Evolutionary conservation across 2,113 vertebrate species (phyloP), one percentile per base, ranked within the genome.

Genomic region (Bufo bufo): DNA sequence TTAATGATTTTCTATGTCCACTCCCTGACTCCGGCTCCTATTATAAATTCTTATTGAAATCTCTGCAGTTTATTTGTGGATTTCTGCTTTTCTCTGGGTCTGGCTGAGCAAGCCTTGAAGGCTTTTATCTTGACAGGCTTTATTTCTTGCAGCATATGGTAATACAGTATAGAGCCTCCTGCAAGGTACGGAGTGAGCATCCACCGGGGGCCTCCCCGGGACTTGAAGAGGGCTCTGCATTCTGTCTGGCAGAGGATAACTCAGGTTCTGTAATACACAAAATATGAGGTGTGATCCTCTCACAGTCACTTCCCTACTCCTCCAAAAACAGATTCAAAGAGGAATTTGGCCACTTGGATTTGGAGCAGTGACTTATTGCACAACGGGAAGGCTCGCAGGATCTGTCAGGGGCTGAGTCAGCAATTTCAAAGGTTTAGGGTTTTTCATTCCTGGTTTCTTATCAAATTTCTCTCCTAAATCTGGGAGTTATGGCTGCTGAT

Each of bases 281-380:
- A 52, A 84, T 84, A 84, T 54, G 63, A 84, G 63, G 20, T 52
- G 63, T 13, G 19, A 71, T 69, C 47, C 49, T 16, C 13, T 71
- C 63, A 52, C 63, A 0, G 19, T 66, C 43, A n/a, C 59, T 50
- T 83, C 17, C 43, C 12, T 14, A 6, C 11, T 23, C 4, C 81
- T 66, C 43, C 13, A 11, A 65, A 74, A n/a, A 19, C 17, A 49
- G 80, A 66, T 66, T 43, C 50, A 10, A 20, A 33, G 45, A 23
- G 81, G 81, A 83, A 69, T 83, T 69, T 83, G 81, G 81, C 20
- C n/a, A 52, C 47, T 81, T 61, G 47, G 54, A 66, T 6, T 49
- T 16, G 61, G 81, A 19, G 11, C 3, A 13, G 63, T 33, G 78
- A 81, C 78, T 20, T 83, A 66, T 69, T 83, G 63, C 81, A 23